Evolutionary conservation across 2,888 invertebrate species (phyloP).

Genomic region (Villa cingulata): DNA sequence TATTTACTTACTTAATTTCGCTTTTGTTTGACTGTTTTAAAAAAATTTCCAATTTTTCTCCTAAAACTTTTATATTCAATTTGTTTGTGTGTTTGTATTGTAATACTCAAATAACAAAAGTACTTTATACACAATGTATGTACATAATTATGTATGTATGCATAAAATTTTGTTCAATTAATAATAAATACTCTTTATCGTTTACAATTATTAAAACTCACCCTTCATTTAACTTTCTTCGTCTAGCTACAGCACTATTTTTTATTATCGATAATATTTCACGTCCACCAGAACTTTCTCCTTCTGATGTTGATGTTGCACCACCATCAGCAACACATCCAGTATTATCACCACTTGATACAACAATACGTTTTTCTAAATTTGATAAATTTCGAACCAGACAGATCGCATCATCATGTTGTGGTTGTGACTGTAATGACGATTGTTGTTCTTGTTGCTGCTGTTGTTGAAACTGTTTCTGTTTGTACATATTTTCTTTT

Average conservation of each 20-base stretch:
- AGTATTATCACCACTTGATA: slow-evolving; percentile 1
- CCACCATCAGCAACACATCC: slow-evolving; percentile 6
- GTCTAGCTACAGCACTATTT: slow-evolving; percentile 36
- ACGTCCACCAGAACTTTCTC: slow-evolving; percentile 39
- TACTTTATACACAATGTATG: too few species aligned
- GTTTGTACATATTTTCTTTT: slow-evolving; percentile 24
- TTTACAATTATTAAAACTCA: slow-evolving; percentile 29
- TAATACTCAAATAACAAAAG: too few species aligned
- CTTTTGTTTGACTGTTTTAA: too few species aligned
- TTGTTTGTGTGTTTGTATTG: too few species aligned
- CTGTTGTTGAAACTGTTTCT: slow-evolving; percentile 6
- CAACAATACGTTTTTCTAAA: slow-evolving; percentile 21
- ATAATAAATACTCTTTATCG: too few species aligned
- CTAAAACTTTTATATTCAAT: too few species aligned
- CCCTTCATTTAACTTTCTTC: slow-evolving; percentile 38
- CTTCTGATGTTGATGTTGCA: slow-evolving; percentile 34
- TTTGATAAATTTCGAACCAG: slow-evolving; percentile 31
- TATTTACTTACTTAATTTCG: too few species aligned
- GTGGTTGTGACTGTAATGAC: slow-evolving; percentile 9
- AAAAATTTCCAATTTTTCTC: too few species aligned
- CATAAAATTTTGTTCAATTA: too few species aligned
- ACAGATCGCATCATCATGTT: slow-evolving; percentile 30
- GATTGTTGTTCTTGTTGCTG: neutral
- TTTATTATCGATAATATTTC: slow-evolving; percentile 39
- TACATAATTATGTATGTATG: too few species aligned